These are phyloP conservation scores for Eubucco bourcierii DNA, from an alignment of 2,113 vertebrate genomes.

Conservation along the genomic window DNA sequence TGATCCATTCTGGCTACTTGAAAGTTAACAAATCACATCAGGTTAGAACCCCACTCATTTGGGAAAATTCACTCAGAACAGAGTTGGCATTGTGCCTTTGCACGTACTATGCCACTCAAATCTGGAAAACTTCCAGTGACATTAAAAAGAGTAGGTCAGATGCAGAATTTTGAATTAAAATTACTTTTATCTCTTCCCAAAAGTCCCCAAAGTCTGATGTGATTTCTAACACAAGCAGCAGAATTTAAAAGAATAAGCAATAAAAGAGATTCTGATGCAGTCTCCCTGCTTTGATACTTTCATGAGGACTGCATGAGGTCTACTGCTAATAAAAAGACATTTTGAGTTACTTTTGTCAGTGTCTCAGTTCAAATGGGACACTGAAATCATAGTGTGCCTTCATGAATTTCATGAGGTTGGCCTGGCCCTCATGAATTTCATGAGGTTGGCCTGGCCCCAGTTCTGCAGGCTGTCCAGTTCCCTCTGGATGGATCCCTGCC, in stretches of 20 bases:
- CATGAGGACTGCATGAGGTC: not conserved
- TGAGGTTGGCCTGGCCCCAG: too few relatives aligned
- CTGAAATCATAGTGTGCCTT: too few relatives aligned
- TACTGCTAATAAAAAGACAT: not conserved
- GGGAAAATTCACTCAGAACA: not conserved
- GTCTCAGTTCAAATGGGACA: not conserved
- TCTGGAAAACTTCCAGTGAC: not conserved
- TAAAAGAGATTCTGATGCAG: not conserved
- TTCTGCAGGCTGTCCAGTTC: too few relatives aligned
- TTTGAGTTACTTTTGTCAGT: not conserved
- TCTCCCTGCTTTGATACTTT: not conserved
- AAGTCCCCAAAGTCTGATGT: not conserved
- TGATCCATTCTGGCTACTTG: not conserved
- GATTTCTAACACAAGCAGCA: not conserved
- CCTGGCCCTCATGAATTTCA: too few relatives aligned
- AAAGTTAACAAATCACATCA: not conserved
- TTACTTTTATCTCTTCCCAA: not conserved
- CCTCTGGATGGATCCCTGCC: too few relatives aligned
- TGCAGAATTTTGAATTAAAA: constrained; percentile 1
- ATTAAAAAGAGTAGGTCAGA: not conserved
- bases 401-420: too few relatives aligned
- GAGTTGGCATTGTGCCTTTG: not conserved
- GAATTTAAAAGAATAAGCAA: not conserved
- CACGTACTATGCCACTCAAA: not conserved
- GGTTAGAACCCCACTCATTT: not conserved